Base-by-base conservation (phyloP, 2,113 vertebrate genomes). In the Channa argus region DNA sequence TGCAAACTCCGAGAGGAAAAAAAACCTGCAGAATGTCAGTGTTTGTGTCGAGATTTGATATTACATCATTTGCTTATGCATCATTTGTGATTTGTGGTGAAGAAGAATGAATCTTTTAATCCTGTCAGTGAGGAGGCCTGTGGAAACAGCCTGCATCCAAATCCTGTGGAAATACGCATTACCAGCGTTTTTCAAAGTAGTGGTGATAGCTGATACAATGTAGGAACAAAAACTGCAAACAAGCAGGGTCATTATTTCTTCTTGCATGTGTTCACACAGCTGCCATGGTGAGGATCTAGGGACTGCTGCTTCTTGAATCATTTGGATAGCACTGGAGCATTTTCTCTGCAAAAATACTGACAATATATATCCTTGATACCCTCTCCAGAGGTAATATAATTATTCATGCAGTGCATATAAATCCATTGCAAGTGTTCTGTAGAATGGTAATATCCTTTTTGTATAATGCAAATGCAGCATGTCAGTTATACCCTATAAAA, bases 1-100 rank as follows among this genome's bases (percentile, higher is more conserved):
- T 88, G 60, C 56, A 49, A 88, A 83, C 13, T 67, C 62, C 63
- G 36, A 33, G 51, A 63, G 52, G 8, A 51, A 43, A 63, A n/a
- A 37, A 66, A 55, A 63, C 39, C 39, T 47, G 38, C n/a, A 69
- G 63, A 77, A 70, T 65, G 58, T 74, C 54, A 63, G 36, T 9
- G 41, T 65, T 73, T 51, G 24, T 49, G 64, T 55, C 50, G 64
- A 53, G 10, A 75, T 76, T 72, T 78, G 6, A 58, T 38, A 36
- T 75, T 59, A 66, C 58, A 71, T 79, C 11, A 74, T 60, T n/a
- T 3, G 4, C 43, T 82, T 51, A 56, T 61, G 34, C 66, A 79
- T 64, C 2, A 56, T 63, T 75, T 68, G 47, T 61, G 14, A 39
- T 66, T 68, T 59, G 12, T 8, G 33, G 2, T 24, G 7, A 36